Percentiles rank a stretch among this genome's conserved stretches.
Evolutionary conservation across 2,888 invertebrate genomes (phyloP).

Genomic region (Osmoderma eremita): DNA sequence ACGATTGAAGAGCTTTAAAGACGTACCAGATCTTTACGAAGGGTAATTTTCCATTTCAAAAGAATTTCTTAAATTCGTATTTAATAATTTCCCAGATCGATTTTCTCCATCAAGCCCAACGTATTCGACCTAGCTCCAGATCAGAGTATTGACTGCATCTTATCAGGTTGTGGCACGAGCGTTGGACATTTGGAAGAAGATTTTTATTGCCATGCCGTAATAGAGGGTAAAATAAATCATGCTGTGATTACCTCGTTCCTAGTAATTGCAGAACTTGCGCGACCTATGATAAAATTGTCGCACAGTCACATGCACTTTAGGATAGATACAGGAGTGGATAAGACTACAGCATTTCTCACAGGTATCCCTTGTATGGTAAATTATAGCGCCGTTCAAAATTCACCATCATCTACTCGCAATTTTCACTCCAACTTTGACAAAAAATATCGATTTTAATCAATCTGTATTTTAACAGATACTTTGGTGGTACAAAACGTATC

Average conservation of each 20-base stretch:
- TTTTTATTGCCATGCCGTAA: conserved; percentile 69
- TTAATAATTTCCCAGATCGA: conserved; percentile 57
- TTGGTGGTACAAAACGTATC: conserved; percentile 68
- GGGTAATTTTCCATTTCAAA: conserved; percentile 17
- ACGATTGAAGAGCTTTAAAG: conserved; percentile 51
- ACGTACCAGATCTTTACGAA: conserved; percentile 31
- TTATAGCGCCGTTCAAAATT: no score
- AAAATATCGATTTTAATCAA: no score
- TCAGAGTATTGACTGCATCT: conserved; percentile 62
- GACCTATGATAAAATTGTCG: conserved; percentile 68
- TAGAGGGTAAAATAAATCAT: conserved; percentile 67
- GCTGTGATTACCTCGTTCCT: conserved; percentile 66
- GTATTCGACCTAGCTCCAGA: conserved; percentile 64
- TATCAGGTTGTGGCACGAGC: conserved; percentile 63
- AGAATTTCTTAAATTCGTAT: conserved; percentile 2
- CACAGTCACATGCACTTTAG: conserved; percentile 65
- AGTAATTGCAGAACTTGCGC: conserved; percentile 68
- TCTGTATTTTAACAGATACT: no score
- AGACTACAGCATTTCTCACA: conserved; percentile 42
- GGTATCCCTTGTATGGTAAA: no score
- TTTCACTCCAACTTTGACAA: no score
- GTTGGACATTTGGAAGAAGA: conserved; percentile 65
- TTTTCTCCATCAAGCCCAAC: conserved; percentile 65
- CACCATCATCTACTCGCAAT: no score
- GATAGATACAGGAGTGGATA: conserved; percentile 63